Conservation (phyloP, 2,113 vertebrate genomes). For the Pogonocichla stellata region DNA sequence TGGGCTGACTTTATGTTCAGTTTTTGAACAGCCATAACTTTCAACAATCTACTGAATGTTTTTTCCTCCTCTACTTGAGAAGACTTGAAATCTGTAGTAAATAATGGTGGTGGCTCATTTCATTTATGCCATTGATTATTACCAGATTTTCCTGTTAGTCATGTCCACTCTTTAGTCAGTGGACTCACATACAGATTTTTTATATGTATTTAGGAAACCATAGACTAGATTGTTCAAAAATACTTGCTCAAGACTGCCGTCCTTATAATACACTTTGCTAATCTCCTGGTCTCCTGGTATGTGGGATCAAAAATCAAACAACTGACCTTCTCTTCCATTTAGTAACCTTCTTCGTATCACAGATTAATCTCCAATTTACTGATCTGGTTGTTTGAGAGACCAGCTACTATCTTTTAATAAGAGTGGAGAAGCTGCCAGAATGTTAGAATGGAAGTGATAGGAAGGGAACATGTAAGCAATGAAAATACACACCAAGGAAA, state of each 20-base stretch:
- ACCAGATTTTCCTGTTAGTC: neutral
- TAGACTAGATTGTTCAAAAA: neutral
- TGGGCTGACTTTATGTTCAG: neutral
- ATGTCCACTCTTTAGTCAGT: neutral
- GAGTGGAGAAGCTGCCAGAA: neutral
- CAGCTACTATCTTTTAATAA: neutral
- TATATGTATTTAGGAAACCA: neutral
- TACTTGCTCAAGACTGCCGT: neutral
- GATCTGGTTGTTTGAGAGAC: neutral
- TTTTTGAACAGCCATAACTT: neutral
- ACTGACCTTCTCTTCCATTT: neutral
- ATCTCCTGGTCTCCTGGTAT: neutral
- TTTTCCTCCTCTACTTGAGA: neutral
- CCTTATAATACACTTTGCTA: neutral
- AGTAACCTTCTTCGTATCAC: neutral
- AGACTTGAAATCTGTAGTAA: neutral
- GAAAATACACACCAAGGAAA: neutral
- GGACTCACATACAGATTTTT: neutral
- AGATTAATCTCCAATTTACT: neutral
- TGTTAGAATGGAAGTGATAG: neutral
- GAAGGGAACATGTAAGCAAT: neutral
- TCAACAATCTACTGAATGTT: neutral
- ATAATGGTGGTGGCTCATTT: neutral
- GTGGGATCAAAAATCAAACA: neutral
- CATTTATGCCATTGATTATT: neutral